Evolutionary conservation across 2,797 vertebrate species (phyloP).

Genomic region (Gymnocypris eckloni): DNA sequence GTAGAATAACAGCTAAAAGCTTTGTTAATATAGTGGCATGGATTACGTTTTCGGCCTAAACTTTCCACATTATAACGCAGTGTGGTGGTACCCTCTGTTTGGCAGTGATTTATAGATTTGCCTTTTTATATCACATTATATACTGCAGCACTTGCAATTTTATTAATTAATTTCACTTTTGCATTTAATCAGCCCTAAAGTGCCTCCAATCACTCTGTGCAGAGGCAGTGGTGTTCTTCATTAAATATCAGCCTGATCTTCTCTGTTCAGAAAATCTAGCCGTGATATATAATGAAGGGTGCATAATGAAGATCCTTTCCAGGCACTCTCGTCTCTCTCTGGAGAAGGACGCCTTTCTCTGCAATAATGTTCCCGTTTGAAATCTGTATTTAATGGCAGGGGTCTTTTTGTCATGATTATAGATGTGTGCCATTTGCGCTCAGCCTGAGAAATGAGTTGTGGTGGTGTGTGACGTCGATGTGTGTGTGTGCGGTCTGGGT

Average conservation of each 20-base stretch:
- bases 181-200: conserved; percentile 13
- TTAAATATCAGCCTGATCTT: conserved; percentile 11
- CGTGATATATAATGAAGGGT: conserved; percentile 11
- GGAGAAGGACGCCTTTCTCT: conserved; percentile 57
- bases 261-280: background rate
- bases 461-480: conserved; percentile 31
- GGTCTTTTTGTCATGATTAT: conserved; percentile 66
- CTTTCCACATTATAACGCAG: background rate
- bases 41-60: background rate
- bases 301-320: conserved; percentile 47
- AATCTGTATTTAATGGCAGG: conserved; percentile 68
- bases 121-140: background rate
- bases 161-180: background rate
- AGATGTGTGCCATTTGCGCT: conserved; percentile 60
- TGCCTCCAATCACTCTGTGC: conserved; percentile 14
- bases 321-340: conserved; percentile 53
- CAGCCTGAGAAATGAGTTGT: conserved; percentile 50
- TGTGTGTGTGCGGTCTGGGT: conserved; percentile 33
- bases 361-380: conserved; percentile 71
- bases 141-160: background rate
- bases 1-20: background rate
- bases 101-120: conserved; percentile 2
- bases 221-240: conserved; percentile 11
- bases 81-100: background rate
- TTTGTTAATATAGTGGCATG: background rate